Evolutionary conservation across 1,140 invertebrate species (phyloP).

Genomic region (Mamestra configurata): DNA sequence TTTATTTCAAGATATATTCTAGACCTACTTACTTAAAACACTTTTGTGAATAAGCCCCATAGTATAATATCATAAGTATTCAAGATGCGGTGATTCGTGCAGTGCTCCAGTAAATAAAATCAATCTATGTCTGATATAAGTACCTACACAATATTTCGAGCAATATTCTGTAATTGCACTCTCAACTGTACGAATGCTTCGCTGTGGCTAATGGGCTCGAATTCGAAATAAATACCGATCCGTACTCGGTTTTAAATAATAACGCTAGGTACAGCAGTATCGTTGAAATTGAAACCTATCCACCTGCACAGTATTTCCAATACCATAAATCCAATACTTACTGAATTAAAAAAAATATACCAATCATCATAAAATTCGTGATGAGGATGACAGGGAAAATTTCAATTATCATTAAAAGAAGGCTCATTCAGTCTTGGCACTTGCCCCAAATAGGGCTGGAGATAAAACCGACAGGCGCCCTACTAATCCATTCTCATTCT

Average conservation of each 20-base stretch:
- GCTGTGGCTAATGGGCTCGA: slow-evolving; percentile 5
- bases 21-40: too few relatives aligned
- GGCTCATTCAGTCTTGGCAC: not conserved
- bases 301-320: not conserved
- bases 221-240: slow-evolving; percentile 7
- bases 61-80: too few relatives aligned
- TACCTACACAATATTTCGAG: slow-evolving; percentile 8
- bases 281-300: slow-evolving; percentile 3
- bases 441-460: slow-evolving; percentile 6
- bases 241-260: slow-evolving; percentile 18
- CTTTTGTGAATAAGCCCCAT: too few relatives aligned
- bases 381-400: not conserved
- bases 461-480: slow-evolving; percentile 3
- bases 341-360: not conserved
- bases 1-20: too few relatives aligned
- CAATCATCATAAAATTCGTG: slow-evolving; percentile 4
- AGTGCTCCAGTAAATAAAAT: too few relatives aligned
- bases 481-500: not conserved
- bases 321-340: not conserved
- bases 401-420: slow-evolving; percentile 17
- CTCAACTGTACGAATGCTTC: slow-evolving; percentile 22
- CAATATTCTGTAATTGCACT: slow-evolving; percentile 34
- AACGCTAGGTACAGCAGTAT: slow-evolving; percentile 16
- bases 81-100: not conserved
- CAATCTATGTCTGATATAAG: not conserved